Conservation (phyloP, 2,797 vertebrate species). For the Champsocephalus gunnari region DNA sequence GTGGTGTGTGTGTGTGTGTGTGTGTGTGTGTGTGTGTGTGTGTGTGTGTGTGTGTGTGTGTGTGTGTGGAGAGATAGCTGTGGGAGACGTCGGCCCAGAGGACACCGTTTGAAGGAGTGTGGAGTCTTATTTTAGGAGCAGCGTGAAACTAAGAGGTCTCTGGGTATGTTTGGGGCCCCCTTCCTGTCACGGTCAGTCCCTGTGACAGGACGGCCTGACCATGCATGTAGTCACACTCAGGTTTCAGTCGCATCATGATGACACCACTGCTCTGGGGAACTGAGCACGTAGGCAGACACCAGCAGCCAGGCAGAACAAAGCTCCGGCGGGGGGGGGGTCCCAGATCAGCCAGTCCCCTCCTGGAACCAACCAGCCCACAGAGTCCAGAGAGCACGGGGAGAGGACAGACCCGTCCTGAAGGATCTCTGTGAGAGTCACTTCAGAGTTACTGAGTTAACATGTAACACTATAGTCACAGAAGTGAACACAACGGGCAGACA, state of each 20-base stretch:
- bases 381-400: neutral
- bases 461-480: neutral
- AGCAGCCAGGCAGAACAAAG: conserved; percentile 73
- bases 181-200: conserved; percentile 74
- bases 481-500: neutral
- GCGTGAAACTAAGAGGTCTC: conserved; percentile 58
- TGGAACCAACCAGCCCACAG: conserved; percentile 13
- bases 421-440: too few species aligned
- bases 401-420: too few species aligned
- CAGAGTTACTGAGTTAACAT: too few species aligned
- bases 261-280: conserved; percentile 64
- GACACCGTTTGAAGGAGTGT: conserved; percentile 23
- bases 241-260: conserved; percentile 74
- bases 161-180: conserved; percentile 47
- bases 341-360: conserved; percentile 50
- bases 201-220: conserved; percentile 77
- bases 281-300: conserved; percentile 52
- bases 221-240: conserved; percentile 77
- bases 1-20: too few species aligned
- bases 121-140: conserved; percentile 51
- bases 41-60: too few species aligned
- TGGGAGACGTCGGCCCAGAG: conserved; percentile 36
- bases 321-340: conserved; percentile 34
- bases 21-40: neutral
- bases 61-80: conserved; percentile 25